These are phyloP conservation scores for Eilema sororculum DNA, from an alignment of 2,888 invertebrate genomes.

Conservation along the genomic window DNA sequence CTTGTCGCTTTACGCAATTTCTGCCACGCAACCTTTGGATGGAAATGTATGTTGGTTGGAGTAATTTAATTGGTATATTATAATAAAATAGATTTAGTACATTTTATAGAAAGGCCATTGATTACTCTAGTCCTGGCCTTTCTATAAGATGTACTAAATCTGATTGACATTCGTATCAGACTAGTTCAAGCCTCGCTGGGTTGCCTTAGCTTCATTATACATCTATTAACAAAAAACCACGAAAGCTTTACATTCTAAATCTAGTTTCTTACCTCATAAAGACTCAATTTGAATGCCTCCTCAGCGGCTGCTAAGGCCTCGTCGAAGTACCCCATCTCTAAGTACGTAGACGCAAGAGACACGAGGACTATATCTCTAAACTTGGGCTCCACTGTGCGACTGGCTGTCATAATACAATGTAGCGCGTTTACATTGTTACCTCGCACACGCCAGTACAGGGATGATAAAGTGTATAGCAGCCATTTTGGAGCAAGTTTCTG, in stretches of 20 bases:
- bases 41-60: too few relatives aligned
- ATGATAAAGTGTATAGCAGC: conserved; percentile 91
- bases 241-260: neutral
- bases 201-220: too few relatives aligned
- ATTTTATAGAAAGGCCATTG: too few relatives aligned
- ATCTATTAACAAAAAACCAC: too few relatives aligned
- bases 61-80: too few relatives aligned
- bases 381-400: conserved; percentile 74
- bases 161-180: too few relatives aligned
- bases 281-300: conserved; percentile 88
- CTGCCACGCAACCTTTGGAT: too few relatives aligned
- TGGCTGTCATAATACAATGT: conserved; percentile 90
- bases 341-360: conserved; percentile 90
- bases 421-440: conserved; percentile 90
- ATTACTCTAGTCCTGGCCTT: too few relatives aligned
- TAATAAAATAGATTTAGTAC: too few relatives aligned
- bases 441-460: conserved; percentile 92
- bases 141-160: too few relatives aligned
- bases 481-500: conserved; percentile 92
- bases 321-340: conserved; percentile 89
- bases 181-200: too few relatives aligned
- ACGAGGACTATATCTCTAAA: conserved; percentile 90
- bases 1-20: too few relatives aligned
- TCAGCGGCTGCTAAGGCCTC: conserved; percentile 88
- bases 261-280: conserved; percentile 85